Percentiles rank a stretch among this genome's conserved stretches.
These are phyloP conservation scores for Percopsis transmontana DNA, from an alignment of 2,113 vertebrate species.

Conservation along the genomic window DNA sequence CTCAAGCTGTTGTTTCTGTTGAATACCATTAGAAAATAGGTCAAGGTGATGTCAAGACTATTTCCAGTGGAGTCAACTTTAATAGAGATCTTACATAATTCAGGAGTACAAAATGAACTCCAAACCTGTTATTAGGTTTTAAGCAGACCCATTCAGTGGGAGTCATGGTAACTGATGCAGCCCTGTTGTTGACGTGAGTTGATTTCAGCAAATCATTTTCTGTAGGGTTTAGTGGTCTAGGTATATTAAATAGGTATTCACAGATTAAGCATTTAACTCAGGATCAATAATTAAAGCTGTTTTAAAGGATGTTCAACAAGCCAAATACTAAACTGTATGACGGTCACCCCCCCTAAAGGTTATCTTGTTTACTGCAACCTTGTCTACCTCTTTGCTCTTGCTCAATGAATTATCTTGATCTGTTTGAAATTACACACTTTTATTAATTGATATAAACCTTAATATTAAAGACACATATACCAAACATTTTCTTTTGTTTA, in stretches of 20 bases:
- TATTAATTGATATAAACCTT: no score
- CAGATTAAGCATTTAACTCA: not conserved
- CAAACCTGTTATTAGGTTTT: constrained; percentile 43
- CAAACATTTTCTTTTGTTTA: no score
- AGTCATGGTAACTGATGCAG: not conserved
- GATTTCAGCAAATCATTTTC: not conserved
- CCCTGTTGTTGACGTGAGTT: not conserved
- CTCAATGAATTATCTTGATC: no score
- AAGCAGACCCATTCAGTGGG: constrained; percentile 21
- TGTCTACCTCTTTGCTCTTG: not conserved
- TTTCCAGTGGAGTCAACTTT: not conserved
- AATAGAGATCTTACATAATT: constrained; percentile 32
- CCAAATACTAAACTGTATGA: constrained; percentile 3
- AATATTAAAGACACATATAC: no score
- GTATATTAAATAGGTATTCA: not conserved
- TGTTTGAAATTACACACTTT: no score
- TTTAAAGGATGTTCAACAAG: constrained; percentile 1
- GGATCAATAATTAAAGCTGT: not conserved
- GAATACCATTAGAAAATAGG: no score
- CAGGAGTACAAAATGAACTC: constrained; percentile 12
- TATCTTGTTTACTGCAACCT: not conserved
- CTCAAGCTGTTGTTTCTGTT: no score
- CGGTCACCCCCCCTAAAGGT: constrained; percentile 1
- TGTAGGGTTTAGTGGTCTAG: not conserved
- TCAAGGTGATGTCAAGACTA: no score